phyloP scores from a whole-genome alignment of 2,113 vertebrate genomes.

The Odocoileus virginianus region DNA sequence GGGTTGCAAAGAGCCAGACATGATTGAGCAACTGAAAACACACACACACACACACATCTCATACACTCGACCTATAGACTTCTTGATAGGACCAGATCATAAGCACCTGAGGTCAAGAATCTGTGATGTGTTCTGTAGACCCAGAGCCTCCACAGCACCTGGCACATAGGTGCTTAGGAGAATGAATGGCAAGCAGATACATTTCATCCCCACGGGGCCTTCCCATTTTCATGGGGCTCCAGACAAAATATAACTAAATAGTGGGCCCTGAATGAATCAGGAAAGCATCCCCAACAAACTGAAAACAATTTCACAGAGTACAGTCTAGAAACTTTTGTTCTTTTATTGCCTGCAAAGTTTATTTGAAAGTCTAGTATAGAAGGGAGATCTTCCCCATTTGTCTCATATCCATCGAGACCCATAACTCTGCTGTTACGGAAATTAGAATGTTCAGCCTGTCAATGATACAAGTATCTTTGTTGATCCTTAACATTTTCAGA shows the following conservation, averaged over 20 bases:
- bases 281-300: neutral
- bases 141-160: neutral
- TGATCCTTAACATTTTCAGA: neutral
- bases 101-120: neutral
- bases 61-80: fast-evolving
- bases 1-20: neutral
- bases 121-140: neutral
- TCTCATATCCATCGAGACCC: neutral
- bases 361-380: neutral
- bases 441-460: neutral
- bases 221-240: neutral
- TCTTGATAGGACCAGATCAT: neutral
- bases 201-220: fast-evolving
- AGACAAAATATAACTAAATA: neutral
- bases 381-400: neutral
- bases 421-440: neutral
- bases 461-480: neutral
- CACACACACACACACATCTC: neutral
- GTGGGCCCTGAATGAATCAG: neutral
- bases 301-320: neutral
- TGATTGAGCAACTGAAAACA: neutral
- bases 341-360: neutral
- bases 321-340: neutral
- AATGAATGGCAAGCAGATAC: neutral
- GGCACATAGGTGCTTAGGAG: neutral